phyloP scores from a whole-genome alignment of 2,113 vertebrate genomes.

The Hoplias malabaricus region DNA sequence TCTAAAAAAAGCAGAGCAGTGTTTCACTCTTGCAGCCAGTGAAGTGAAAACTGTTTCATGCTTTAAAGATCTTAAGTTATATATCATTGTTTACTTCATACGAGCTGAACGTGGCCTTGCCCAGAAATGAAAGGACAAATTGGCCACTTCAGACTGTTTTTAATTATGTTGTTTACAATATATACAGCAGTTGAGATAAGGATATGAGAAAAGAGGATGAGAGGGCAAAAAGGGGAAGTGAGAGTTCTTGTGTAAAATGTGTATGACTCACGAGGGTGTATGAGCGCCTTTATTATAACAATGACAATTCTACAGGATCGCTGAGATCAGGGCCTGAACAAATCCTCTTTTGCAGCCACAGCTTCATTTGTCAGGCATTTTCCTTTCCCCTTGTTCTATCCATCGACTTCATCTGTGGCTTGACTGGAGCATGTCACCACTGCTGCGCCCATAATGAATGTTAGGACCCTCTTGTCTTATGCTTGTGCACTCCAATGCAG shows the following conservation, averaged over 20 bases:
- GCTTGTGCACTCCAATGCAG: conserved; percentile 43
- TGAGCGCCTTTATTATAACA: background rate
- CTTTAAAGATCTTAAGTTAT: background rate
- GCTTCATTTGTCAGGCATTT: conserved; percentile 6
- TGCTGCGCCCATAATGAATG: conserved; percentile 45
- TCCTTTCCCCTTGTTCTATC: conserved; percentile 16
- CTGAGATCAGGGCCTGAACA: background rate
- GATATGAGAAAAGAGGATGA: conserved; percentile 27
- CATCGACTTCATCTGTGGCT: background rate
- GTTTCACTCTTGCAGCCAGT: no score
- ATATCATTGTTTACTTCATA: background rate
- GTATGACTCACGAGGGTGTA: background rate
- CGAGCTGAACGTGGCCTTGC: background rate
- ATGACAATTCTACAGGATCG: background rate
- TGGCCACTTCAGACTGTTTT: background rate
- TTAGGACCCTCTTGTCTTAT: conserved; percentile 32
- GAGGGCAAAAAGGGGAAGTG: conserved; percentile 19
- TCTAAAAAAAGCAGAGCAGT: no score
- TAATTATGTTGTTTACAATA: background rate
- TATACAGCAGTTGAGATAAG: background rate
- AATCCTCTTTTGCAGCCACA: background rate
- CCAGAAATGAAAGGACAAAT: background rate
- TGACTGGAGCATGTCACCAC: background rate
- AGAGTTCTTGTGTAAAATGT: conserved; percentile 15
- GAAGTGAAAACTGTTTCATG: background rate